Evolutionary conservation across 2,797 vertebrate genomes (phyloP).

Genomic region (Mastacembelus armatus): DNA sequence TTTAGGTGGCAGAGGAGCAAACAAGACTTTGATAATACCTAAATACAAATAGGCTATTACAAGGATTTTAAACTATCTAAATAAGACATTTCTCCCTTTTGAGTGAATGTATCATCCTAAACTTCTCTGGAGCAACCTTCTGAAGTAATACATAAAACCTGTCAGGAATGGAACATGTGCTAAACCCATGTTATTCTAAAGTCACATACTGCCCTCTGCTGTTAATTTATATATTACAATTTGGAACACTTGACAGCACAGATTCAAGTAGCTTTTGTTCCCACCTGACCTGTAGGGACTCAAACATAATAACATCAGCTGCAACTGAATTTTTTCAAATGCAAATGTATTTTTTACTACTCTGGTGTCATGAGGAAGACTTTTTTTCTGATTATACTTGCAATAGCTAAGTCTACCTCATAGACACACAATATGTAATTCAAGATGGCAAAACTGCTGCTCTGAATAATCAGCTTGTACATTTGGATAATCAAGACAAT

Average conservation of each 20-base stretch:
- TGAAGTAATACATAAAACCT: neutral
- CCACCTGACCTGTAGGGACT: neutral
- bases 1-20: neutral
- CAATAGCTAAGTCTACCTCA: neutral
- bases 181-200: slow-evolving; percentile 15
- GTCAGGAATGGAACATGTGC: neutral
- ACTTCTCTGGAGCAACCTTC: neutral
- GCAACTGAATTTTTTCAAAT: too few relatives aligned
- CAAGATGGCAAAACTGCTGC: neutral
- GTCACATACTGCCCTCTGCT: slow-evolving; percentile 67
- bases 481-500: neutral
- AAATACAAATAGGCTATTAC: neutral
- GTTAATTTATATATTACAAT: slow-evolving; percentile 12
- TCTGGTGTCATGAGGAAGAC: neutral
- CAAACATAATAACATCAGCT: too few relatives aligned
- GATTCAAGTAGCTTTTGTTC: neutral
- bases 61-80: neutral
- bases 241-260: neutral
- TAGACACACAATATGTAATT: neutral
- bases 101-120: neutral
- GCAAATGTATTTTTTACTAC: too few relatives aligned
- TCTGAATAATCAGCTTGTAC: neutral
- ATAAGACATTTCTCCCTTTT: neutral
- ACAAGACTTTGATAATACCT: neutral
- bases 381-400: neutral